Base-by-base conservation (phyloP, 2,888 invertebrate species). In the Noctuana brunneofusca region DNA sequence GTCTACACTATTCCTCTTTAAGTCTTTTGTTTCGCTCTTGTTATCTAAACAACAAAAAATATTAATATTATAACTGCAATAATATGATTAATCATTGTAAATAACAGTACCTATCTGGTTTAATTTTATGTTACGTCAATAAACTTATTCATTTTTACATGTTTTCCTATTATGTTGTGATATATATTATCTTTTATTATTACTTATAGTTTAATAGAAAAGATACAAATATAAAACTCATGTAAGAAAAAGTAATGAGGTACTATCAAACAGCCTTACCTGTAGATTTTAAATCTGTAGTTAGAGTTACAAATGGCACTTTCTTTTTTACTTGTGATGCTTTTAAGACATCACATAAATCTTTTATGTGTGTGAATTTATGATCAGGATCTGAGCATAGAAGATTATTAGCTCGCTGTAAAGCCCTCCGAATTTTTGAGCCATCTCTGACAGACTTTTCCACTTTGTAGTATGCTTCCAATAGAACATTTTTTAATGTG, bases 281-380 rank as follows among this genome's bases (percentile, higher is more conserved):
- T 60, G 65, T n/a, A 14, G 35, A 11, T 12, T 27, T 68, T 16
- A 73, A 30, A 18, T 72, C 64, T 11, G 66, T 75, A 52, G 71
- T 60, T 53, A 86, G 66, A 16, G 85, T 85, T n/a, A 78, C 71
- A 38, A 82, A 74, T 35, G 76, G 60, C 0, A 76, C 80, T 66
- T 77, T 78, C 70, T 76, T 83, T 56, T 73, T 78, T 16, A 50
- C 20, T 46, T 58, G 71, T 54, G 71, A 69, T 1, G 64, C 53
- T 58, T 77, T 79, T 11, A 87, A 64, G 2, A 68, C 67, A 12
- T 84, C 77, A 71, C 79, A 79, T 12, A 89, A 70, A 4, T 71
- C 66, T 67, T 79, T 82, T 0, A 89, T 64, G 63, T 81, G 79
- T 1, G 75, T 69, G 70, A 78, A 87, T 66, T 82, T 87, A 16